phyloP scores from a whole-genome alignment of 2,888 invertebrate genomes.

The Melanargia galathea region DNA sequence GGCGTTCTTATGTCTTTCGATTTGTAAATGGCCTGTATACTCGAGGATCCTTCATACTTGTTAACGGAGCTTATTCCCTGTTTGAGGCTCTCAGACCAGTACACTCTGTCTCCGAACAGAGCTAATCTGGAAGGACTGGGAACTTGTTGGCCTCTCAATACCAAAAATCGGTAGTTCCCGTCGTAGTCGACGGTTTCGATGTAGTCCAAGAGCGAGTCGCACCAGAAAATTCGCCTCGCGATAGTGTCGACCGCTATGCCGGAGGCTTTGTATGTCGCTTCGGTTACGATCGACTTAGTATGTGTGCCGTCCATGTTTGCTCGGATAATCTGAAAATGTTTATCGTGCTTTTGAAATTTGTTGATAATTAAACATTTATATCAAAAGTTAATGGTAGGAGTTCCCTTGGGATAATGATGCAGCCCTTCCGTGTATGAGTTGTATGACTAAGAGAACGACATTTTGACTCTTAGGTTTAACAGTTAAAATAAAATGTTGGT shows the following conservation, averaged over 20 bases:
- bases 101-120: conserved; percentile 92
- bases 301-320: conserved; percentile 98
- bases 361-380: too few species aligned
- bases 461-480: too few species aligned
- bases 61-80: conserved; percentile 94
- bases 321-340: conserved; percentile 82
- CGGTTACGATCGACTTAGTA: conserved; percentile 91
- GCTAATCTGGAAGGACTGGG: conserved; percentile 93
- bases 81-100: conserved; percentile 95
- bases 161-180: conserved; percentile 90
- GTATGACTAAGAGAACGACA: too few species aligned
- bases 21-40: conserved; percentile 90
- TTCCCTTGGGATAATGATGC: too few species aligned
- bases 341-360: conserved; percentile 5
- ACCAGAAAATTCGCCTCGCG: conserved; percentile 96
- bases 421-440: too few species aligned
- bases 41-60: conserved; percentile 90
- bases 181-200: conserved; percentile 98
- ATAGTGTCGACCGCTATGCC: conserved; percentile 96
- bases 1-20: conserved; percentile 91
- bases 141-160: conserved; percentile 91
- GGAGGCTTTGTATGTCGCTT: conserved; percentile 96
- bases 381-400: too few species aligned
- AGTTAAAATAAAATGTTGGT: too few species aligned
- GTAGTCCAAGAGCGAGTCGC: conserved; percentile 96